phyloP scores from a whole-genome alignment of 2,888 invertebrate genomes.

The Pheosia gnoma region DNA sequence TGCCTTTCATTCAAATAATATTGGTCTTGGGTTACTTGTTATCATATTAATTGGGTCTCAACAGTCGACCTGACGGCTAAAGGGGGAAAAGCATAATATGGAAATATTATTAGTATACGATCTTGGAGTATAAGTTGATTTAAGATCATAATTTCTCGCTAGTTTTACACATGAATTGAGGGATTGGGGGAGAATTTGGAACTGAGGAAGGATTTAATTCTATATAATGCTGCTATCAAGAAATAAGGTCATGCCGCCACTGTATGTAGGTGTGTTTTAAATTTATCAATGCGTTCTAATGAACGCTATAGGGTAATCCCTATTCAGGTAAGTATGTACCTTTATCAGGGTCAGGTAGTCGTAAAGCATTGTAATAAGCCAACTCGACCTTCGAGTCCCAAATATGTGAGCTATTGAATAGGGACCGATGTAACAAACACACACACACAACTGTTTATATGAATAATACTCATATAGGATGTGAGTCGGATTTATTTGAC shows the following conservation, averaged over 20 bases:
- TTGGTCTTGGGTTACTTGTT: too few relatives aligned
- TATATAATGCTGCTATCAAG: not conserved
- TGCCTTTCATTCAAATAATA: too few relatives aligned
- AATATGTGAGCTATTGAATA: slow-evolving; percentile 13
- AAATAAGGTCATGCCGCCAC: not conserved
- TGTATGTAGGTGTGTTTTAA: not conserved
- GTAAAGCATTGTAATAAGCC: slow-evolving; percentile 21
- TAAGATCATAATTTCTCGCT: too few relatives aligned
- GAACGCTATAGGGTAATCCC: too few relatives aligned
- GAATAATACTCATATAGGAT: not conserved
- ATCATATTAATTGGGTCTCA: too few relatives aligned
- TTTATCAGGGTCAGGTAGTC: slow-evolving; percentile 22
- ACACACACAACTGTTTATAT: not conserved
- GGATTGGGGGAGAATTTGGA: too few relatives aligned
- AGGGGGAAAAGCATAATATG: too few relatives aligned
- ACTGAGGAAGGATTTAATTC: too few relatives aligned
- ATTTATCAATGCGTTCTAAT: not conserved
- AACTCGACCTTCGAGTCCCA: slow-evolving; percentile 13
- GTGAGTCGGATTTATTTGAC: not conserved
- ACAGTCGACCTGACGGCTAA: too few relatives aligned
- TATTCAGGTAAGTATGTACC: slow-evolving; percentile 14
- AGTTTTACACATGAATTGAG: too few relatives aligned
- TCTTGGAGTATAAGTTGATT: too few relatives aligned
- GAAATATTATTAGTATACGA: too few relatives aligned
- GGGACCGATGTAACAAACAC: slow-evolving; percentile 3